Conservation (phyloP, 2,888 invertebrate species). For the Platycheirus albimanus region DNA sequence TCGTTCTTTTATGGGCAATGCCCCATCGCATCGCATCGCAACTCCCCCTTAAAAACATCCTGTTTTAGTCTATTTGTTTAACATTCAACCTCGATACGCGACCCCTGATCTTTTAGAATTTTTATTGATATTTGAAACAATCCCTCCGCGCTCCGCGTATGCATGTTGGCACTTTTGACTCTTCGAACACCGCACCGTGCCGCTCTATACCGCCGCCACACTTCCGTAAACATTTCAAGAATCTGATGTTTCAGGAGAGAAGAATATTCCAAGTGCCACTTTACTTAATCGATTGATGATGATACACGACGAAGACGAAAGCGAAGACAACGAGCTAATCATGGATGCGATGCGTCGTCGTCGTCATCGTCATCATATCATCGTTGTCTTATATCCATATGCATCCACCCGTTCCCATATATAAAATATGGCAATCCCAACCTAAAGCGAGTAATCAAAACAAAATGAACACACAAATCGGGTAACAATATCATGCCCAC, state of each 20-base stretch:
- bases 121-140: constrained; percentile 69
- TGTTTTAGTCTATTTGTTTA: constrained; percentile 67
- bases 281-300: constrained; percentile 74
- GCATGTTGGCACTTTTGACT: constrained; percentile 30
- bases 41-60: constrained; percentile 23
- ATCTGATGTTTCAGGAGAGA: constrained; percentile 31
- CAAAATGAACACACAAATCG: constrained; percentile 55
- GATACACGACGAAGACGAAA: constrained; percentile 58
- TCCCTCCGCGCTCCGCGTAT: no score
- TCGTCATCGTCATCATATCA: no score
- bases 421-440: background rate
- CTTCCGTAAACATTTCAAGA: constrained; percentile 70
- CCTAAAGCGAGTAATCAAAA: constrained; percentile 53
- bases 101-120: constrained; percentile 70
- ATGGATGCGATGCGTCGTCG: constrained; percentile 28
- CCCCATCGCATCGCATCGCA: background rate
- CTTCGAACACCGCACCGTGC: background rate
- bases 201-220: no score
- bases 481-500: constrained; percentile 53
- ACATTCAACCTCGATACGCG: constrained; percentile 71
- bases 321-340: constrained; percentile 47
- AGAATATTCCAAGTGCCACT: constrained; percentile 60
- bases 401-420: constrained; percentile 58
- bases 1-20: constrained; percentile 58
- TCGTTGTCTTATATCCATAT: no score